phyloP scores from a whole-genome alignment of 2,888 invertebrate species.

The Cephus rjabovi region DNA sequence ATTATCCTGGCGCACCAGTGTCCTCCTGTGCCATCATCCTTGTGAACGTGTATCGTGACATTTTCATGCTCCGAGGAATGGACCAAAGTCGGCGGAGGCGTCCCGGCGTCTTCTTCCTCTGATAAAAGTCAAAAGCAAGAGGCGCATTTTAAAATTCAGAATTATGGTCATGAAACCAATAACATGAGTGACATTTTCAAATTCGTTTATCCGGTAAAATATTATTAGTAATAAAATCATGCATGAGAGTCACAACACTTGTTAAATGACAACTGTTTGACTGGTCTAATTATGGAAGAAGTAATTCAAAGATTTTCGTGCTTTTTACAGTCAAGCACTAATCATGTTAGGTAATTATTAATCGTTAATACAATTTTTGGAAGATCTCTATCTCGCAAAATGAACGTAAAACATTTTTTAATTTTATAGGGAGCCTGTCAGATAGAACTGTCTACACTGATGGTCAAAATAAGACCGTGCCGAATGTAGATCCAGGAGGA shows the following conservation, averaged over 20 bases:
- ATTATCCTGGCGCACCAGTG: constrained; percentile 87
- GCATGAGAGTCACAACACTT: neutral
- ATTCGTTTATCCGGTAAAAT: neutral
- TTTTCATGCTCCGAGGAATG: constrained; percentile 69
- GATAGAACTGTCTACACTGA: neutral
- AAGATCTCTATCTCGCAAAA: no score
- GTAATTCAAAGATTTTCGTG: no score
- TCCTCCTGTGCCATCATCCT: constrained; percentile 82
- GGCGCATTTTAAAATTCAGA: neutral
- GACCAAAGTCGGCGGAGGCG: constrained; percentile 50
- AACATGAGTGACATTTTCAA: neutral
- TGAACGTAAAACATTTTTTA: no score
- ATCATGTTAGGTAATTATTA: no score
- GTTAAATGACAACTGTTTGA: no score
- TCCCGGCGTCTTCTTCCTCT: constrained; percentile 61
- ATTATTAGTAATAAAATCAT: neutral
- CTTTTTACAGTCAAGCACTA: no score
- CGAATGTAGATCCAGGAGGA: neutral
- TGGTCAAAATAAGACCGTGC: neutral
- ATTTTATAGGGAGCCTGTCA: no score
- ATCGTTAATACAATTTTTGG: no score
- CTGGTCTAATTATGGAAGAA: no score
- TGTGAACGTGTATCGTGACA: constrained; percentile 81
- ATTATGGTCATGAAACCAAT: neutral
- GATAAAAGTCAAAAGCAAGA: constrained; percentile 16